A percentile compares a stretch with the other conserved stretches of the same genome.
Conservation (phyloP, 1,140 invertebrate genomes). For the Drusus annulatus region DNA sequence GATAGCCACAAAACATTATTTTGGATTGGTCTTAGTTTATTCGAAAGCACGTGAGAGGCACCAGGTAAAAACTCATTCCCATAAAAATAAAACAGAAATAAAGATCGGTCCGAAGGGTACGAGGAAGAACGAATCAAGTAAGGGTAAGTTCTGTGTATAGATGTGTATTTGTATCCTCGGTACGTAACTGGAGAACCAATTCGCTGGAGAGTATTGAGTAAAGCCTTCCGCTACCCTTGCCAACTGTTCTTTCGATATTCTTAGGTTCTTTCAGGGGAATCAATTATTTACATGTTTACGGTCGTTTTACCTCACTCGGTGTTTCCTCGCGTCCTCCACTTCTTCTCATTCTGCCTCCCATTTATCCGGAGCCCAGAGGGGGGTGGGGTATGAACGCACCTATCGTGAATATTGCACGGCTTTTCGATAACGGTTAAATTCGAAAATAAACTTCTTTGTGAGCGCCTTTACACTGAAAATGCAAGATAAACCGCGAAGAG, state of each 20-base stretch:
- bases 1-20: no score
- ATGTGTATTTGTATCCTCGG: no score
- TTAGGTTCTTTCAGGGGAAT: slow-evolving; percentile 10
- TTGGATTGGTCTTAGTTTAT: no score
- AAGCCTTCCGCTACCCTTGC: slow-evolving; percentile 1
- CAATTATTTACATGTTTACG: slow-evolving; percentile 50
- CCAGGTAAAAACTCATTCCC: no score
- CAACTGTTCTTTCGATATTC: not conserved
- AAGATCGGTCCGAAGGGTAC: no score
- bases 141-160: no score
- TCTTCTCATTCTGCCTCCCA: not conserved
- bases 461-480: not conserved
- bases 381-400: not conserved
- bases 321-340: not conserved
- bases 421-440: no score
- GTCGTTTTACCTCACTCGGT: slow-evolving; percentile 29
- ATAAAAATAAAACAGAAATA: no score
- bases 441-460: not conserved
- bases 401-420: not conserved
- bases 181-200: slow-evolving; percentile 23
- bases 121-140: no score
- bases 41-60: no score
- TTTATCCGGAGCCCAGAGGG: not conserved
- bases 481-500: not conserved
- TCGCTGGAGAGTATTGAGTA: slow-evolving; percentile 20